Percentiles rank a stretch among this genome's conserved stretches.
Conservation (phyloP, 1,140 invertebrate species). For the Dufourea novaeangliae region DNA sequence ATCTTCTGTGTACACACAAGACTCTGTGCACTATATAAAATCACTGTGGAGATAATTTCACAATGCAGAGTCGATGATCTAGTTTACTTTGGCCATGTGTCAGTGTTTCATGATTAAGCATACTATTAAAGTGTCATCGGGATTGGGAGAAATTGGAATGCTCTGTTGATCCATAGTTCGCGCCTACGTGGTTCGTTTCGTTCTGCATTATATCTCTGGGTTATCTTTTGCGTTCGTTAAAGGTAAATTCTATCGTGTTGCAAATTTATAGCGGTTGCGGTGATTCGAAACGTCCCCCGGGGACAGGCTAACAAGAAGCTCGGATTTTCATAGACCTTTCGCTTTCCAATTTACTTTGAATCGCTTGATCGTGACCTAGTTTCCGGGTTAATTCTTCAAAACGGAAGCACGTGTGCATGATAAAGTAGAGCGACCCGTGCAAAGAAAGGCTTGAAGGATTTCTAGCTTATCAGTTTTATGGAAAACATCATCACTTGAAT, state of each 20-base stretch:
- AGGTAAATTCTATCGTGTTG: conserved; percentile 2
- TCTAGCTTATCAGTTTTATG: too few relatives aligned
- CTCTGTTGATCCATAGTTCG: background rate
- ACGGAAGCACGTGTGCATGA: background rate
- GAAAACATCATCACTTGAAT: background rate
- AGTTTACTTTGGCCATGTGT: conserved; percentile 16
- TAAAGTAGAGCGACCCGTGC: background rate
- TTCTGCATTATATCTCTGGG: background rate
- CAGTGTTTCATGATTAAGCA: background rate
- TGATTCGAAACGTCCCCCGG: background rate
- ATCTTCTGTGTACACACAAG: background rate
- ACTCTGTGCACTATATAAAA: background rate
- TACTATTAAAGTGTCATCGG: background rate
- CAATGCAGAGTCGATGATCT: background rate
- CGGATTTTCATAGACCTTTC: background rate
- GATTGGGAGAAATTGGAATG: background rate
- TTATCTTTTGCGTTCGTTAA: background rate
- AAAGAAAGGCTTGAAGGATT: background rate
- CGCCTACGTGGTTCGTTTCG: conserved; percentile 6
- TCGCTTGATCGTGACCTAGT: conserved; percentile 15
- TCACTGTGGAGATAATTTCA: conserved; percentile 9
- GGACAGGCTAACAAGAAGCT: conserved; percentile 3
- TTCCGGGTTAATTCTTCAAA: background rate
- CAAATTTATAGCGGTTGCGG: conserved; percentile 15
- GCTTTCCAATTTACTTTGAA: conserved; percentile 27